phyloP scores from a whole-genome alignment of 2,888 invertebrate species.

The Spisula subtruncata region DNA sequence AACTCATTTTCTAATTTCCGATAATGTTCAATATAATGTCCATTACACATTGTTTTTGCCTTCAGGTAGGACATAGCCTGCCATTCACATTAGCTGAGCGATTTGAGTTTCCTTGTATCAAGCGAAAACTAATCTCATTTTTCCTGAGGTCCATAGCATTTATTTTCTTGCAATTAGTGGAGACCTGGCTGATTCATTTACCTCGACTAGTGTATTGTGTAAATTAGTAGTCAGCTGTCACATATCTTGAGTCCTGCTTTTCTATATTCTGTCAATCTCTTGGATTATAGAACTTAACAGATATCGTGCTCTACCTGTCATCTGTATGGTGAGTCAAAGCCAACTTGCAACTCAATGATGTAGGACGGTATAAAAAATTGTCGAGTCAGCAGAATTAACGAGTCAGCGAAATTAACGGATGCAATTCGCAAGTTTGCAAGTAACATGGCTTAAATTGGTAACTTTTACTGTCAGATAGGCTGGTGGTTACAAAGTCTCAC shows the following conservation, averaged over 20 bases:
- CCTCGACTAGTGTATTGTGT: not conserved
- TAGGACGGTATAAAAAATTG: no score
- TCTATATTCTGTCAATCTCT: no score
- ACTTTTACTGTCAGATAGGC: no score
- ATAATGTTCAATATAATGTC: conserved; percentile 14
- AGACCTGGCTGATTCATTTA: not conserved
- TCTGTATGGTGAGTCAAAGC: no score
- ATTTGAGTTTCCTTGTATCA: conserved; percentile 17
- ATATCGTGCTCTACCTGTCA: no score
- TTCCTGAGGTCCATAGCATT: conserved; percentile 34
- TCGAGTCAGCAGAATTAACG: no score
- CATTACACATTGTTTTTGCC: conserved; percentile 22
- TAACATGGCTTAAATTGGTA: no score
- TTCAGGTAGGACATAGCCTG: conserved; percentile 23
- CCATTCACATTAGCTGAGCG: conserved; percentile 4
- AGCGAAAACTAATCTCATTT: conserved; percentile 41
- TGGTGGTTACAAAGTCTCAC: no score
- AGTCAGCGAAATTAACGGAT: no score
- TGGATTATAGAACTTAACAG: no score
- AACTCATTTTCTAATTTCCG: conserved; percentile 23
- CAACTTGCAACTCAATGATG: no score
- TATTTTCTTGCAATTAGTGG: conserved; percentile 50
- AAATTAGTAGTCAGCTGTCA: not conserved
- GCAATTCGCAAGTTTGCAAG: no score
- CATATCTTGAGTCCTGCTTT: not conserved